Evolutionary conservation across 2,797 vertebrate species (phyloP), one percentile per base, ranked within the genome.

Genomic region (Diglossa cyanea): DNA sequence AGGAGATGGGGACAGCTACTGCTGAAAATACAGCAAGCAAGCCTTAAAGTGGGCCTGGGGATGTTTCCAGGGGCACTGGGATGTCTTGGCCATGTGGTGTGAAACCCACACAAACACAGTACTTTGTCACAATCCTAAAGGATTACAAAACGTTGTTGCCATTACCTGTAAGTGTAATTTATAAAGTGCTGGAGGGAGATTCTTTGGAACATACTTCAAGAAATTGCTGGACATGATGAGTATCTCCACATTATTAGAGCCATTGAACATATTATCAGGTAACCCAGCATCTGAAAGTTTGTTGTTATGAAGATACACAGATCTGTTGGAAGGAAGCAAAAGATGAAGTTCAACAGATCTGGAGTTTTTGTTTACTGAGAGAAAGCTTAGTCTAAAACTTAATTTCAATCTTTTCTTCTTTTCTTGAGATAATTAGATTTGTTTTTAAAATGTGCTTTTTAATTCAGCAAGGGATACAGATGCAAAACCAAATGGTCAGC

Each of bases 241-340:
- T 96, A 99, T 98, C 96, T 99, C 99, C 57, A 99, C 98, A 2
- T 97, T 99, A 95, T 98, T 68, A 30, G 99, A 99, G 65, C 98
- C 98, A 4, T 99, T 99, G 96, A 99, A 99, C 98, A 99, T 98
- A 87, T 98, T 97, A 62, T 99, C 98, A 2, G 99, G 99, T 88
- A 99, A 97, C 17, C 99, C 99, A 3, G 98, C 97, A 12, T 99
- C 99, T 1, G 98, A 98, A 96, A 99, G 97, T 96, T 99, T 99
- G 98, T 99, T 99, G 98, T 99, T 99, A 93, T 99, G 99, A 79
- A 99, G 98, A 97, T 99, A 99, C 63, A 99, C 99, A 4, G 99
- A 99, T 95, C 99, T 99, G 97, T 66, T 63, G 63, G 66, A 95
- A 89, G 45, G 26, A 87, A 33, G 89, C 50, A 73, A 77, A 84